Percentiles rank a stretch among this genome's conserved stretches.
Conservation (phyloP, 2,888 invertebrate species). For the Leptopilina myrica region DNA sequence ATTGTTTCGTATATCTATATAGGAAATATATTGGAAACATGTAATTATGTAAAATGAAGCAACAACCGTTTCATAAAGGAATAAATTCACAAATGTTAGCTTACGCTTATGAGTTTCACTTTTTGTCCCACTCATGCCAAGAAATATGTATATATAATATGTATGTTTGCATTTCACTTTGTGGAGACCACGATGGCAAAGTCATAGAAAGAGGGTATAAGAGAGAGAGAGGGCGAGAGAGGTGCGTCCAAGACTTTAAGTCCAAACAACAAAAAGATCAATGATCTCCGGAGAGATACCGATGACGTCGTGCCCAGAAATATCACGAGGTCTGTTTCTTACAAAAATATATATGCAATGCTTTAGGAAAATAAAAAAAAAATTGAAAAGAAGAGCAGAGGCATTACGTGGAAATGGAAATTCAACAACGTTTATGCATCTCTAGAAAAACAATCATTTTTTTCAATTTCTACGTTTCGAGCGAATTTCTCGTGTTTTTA, state of each 20-base stretch:
- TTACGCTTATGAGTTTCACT: conserved; percentile 17
- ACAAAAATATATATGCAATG: conserved; percentile 15
- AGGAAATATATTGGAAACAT: no score
- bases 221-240: not conserved
- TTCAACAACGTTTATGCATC: conserved; percentile 1
- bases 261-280: conserved; percentile 35
- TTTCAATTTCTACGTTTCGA: not conserved
- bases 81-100: not conserved
- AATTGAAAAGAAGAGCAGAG: not conserved
- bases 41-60: not conserved
- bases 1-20: no score
- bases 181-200: conserved; percentile 1
- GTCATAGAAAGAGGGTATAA: not conserved
- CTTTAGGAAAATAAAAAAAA: not conserved
- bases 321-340: conserved; percentile 19
- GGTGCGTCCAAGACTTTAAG: conserved; percentile 8
- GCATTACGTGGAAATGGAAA: conserved; percentile 26
- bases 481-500: not conserved
- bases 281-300: conserved; percentile 24
- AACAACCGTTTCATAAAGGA: not conserved
- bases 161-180: conserved; percentile 29
- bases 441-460: not conserved
- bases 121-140: conserved; percentile 25
- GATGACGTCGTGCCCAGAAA: conserved; percentile 29
- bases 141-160: conserved; percentile 32